A percentile compares a stretch with the other conserved stretches of the same genome.
phyloP scores from a whole-genome alignment of 2,888 invertebrate species.

The Atrina japonica region DNA sequence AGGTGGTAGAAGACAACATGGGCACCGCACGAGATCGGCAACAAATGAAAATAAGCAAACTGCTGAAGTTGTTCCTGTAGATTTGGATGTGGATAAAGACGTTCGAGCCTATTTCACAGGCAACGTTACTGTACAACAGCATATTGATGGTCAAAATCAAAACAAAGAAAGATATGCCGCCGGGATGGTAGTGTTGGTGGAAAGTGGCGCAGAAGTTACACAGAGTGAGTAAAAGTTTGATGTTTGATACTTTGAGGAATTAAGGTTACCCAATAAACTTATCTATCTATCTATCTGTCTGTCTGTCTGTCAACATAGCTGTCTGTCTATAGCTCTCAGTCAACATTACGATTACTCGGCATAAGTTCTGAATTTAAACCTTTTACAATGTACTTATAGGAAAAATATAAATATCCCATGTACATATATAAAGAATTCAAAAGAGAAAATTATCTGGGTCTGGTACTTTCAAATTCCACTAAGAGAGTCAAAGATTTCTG shows the following conservation, averaged over 20 bases:
- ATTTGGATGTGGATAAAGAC: constrained; percentile 66
- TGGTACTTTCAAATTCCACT: too few relatives aligned
- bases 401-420: too few relatives aligned
- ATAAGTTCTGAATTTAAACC: too few relatives aligned
- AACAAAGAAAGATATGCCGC: constrained; percentile 73
- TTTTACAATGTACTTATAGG: too few relatives aligned
- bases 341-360: too few relatives aligned
- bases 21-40: constrained; percentile 41
- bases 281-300: too few relatives aligned
- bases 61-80: constrained; percentile 34
- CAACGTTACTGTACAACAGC: constrained; percentile 71
- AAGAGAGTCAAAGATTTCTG: too few relatives aligned
- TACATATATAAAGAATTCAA: too few relatives aligned
- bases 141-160: constrained; percentile 69
- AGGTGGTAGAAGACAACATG: constrained; percentile 50
- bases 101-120: constrained; percentile 72
- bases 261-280: neutral
- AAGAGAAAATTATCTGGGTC: too few relatives aligned
- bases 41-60: constrained; percentile 10
- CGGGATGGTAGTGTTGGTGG: constrained; percentile 67
- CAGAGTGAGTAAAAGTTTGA: constrained; percentile 70
- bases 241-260: too few relatives aligned
- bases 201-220: constrained; percentile 72
- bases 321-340: too few relatives aligned
- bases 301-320: too few relatives aligned